Base-by-base conservation (phyloP, 2,797 vertebrate species). In the Enteromius treurensis region DNA sequence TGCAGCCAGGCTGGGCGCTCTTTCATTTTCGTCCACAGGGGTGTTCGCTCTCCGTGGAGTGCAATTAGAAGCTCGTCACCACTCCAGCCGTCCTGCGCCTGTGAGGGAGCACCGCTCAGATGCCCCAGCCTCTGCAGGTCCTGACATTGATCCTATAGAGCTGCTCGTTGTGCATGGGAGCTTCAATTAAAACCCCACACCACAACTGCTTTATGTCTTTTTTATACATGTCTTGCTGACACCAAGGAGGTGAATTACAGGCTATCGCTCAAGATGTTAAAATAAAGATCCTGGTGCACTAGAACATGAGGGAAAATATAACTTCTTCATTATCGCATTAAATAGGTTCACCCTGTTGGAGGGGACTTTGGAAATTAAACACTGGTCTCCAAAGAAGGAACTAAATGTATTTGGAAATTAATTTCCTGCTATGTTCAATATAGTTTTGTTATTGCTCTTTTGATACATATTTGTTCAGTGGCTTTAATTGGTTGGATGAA, bases 61-160 rank as follows among this genome's bases (percentile, higher is more conserved):
- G 86, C 88, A 91, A 91, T 91, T 91, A 91, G 85, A 88, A 86
- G 81, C 62, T 80, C 84, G 60, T 88, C 88, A 81, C 78, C 83
- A 62, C 82, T 85, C 83, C 83, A 82, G 84, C 79, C 87, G 45
- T 60, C 84, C 86, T 67, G 79, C 40, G 79, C 77, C 84, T 77
- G 77, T 32, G 76, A 76, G 37, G 70, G 77, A 85, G 81, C 85
- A 17, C 83, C 67, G 47, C 40, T 49, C 51, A 47, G 65, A 78
- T 79, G 71, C 79, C 82, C 84, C 51, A 60, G 84, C 79, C 86
- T 84, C 85, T 42, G 70, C 67, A 69, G 80, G 80, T 83, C 84
- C 34, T 87, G 87, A 90, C 87, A 90, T 85, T 82, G 90, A 90
- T 87, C 88, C 85, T 84, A 82, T 88, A 84, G 81, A 84, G 81